phyloP scores from a whole-genome alignment of 1,140 invertebrate genomes.

The Xylocopa sonorina region DNA sequence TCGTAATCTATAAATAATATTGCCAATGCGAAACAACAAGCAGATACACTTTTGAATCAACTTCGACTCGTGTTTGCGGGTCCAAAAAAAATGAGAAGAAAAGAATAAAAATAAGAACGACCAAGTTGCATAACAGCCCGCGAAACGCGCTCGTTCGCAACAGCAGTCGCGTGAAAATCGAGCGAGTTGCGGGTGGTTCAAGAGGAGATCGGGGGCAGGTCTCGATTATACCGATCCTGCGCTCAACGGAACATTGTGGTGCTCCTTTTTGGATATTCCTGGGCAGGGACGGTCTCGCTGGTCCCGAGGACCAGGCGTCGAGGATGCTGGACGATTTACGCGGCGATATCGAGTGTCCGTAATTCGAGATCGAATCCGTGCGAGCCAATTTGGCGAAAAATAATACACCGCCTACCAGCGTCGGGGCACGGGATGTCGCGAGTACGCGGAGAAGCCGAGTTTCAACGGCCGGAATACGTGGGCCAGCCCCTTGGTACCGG shows the following conservation, averaged over 20 bases:
- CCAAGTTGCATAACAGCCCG: neutral
- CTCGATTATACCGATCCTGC: conserved; percentile 72
- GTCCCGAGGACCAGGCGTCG: conserved; percentile 6
- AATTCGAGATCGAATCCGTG: conserved; percentile 73
- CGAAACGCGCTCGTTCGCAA: neutral
- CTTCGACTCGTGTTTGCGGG: neutral
- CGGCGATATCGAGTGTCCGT: conserved; percentile 71
- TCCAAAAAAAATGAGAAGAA: neutral
- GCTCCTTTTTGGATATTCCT: conserved; percentile 64
- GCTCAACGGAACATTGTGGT: conserved; percentile 72
- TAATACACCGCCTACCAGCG: conserved; percentile 71
- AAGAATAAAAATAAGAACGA: neutral
- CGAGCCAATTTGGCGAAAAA: conserved; percentile 78
- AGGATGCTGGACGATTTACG: conserved; percentile 53
- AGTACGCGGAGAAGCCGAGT: conserved; percentile 58
- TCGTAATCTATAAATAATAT: neutral
- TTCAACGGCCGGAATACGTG: conserved; percentile 68
- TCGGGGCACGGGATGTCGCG: conserved; percentile 56
- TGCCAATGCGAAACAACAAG: neutral
- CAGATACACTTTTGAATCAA: neutral
- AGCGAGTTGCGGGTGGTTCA: conserved; percentile 34
- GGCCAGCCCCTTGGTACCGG: conserved; percentile 40
- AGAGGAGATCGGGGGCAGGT: conserved; percentile 1
- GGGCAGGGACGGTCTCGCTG: conserved; percentile 11
- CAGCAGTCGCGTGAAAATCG: conserved; percentile 15